A percentile compares a stretch with the other conserved stretches of the same genome.
Evolutionary conservation across 2,888 invertebrate species (phyloP).

Genomic region (Phortica magna): DNA sequence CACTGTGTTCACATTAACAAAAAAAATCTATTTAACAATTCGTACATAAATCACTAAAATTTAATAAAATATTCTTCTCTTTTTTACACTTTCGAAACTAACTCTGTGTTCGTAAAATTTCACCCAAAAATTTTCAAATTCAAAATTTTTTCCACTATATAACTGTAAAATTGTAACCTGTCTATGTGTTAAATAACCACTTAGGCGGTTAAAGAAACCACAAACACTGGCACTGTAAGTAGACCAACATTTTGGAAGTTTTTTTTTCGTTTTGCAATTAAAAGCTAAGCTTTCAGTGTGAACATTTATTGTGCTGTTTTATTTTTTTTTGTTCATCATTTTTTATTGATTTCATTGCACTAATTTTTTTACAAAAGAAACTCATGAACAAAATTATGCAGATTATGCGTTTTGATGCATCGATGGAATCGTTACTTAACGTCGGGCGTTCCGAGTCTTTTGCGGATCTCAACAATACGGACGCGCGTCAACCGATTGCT

Average conservation of each 20-base stretch:
- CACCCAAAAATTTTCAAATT: slow-evolving; percentile 56
- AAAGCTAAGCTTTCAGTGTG: not conserved
- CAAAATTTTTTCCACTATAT: slow-evolving; percentile 45
- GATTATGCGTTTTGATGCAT: slow-evolving; percentile 90
- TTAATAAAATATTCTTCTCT: slow-evolving; percentile 40
- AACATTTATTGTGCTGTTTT: slow-evolving; percentile 33
- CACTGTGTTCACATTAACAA: not conserved
- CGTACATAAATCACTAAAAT: slow-evolving; percentile 20
- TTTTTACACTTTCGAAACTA: slow-evolving; percentile 33
- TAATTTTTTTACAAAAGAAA: slow-evolving; percentile 64
- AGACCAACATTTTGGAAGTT: slow-evolving; percentile 55
- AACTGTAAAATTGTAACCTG: slow-evolving; percentile 34
- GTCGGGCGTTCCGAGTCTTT: slow-evolving; percentile 91
- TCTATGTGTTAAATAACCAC: slow-evolving; percentile 44
- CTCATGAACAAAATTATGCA: slow-evolving; percentile 77
- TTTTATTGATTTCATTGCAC: slow-evolving; percentile 41
- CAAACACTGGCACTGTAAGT: slow-evolving; percentile 85
- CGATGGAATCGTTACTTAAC: slow-evolving; percentile 86
- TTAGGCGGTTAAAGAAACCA: slow-evolving; percentile 85
- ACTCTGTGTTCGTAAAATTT: slow-evolving; percentile 19
- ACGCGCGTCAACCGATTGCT: slow-evolving; percentile 61
- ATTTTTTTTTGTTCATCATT: slow-evolving; percentile 57
- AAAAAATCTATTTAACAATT: not conserved
- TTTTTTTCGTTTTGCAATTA: slow-evolving; percentile 15
- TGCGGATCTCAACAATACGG: slow-evolving; percentile 87